phyloP scores from a whole-genome alignment of 2,888 invertebrate species.

The Pachycephus smyrnensis region DNA sequence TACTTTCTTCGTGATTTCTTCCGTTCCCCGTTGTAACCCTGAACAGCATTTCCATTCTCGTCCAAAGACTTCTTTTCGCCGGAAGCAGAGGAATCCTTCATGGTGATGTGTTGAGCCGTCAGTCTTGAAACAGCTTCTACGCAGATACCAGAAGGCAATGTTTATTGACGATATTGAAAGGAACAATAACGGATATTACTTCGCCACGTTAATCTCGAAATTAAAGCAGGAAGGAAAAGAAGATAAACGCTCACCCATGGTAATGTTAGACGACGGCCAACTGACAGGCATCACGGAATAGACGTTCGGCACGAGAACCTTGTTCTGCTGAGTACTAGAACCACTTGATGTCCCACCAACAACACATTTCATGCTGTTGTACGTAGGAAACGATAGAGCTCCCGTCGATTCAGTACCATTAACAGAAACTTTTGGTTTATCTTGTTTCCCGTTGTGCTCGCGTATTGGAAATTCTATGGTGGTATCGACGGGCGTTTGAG shows the following conservation, averaged over 20 bases:
- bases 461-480: slow-evolving; percentile 60
- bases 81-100: slow-evolving; percentile 47
- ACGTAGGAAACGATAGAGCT: slow-evolving; percentile 51
- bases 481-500: slow-evolving; percentile 59
- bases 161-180: slow-evolving; percentile 1
- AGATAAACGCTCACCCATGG: slow-evolving; percentile 53
- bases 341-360: slow-evolving; percentile 49
- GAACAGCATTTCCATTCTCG: slow-evolving; percentile 84
- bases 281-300: slow-evolving; percentile 58
- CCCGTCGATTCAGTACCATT: slow-evolving; percentile 50
- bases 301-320: slow-evolving; percentile 50
- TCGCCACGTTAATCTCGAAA: not conserved
- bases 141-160: slow-evolving; percentile 8
- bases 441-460: slow-evolving; percentile 56
- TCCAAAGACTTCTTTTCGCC: slow-evolving; percentile 76
- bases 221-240: not conserved
- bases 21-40: slow-evolving; percentile 62
- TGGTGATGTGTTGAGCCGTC: slow-evolving; percentile 47
- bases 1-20: slow-evolving; percentile 60
- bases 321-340: slow-evolving; percentile 49
- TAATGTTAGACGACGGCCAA: slow-evolving; percentile 56
- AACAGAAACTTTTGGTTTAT: slow-evolving; percentile 56
- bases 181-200: slow-evolving; percentile 7
- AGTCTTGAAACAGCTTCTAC: slow-evolving; percentile 47
- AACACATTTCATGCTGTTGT: slow-evolving; percentile 60